phyloP scores from a whole-genome alignment of 2,797 vertebrate genomes.

The Tauraco hartlaubi region DNA sequence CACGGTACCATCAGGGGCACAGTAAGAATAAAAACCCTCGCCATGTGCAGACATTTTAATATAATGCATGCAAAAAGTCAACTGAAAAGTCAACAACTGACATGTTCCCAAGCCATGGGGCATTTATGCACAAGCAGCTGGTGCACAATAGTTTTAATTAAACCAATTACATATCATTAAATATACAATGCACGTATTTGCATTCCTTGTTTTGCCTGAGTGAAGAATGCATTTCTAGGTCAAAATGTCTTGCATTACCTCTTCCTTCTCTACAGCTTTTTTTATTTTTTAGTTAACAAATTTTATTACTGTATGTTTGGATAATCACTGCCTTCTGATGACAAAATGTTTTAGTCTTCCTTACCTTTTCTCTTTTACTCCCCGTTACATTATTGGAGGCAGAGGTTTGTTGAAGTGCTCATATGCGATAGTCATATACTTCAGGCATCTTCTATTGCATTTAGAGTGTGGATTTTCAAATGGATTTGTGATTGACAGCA shows the following conservation, averaged over 20 bases:
- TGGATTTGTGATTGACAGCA: neutral
- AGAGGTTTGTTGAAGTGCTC: neutral
- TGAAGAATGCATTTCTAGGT: neutral
- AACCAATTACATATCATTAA: neutral
- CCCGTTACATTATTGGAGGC: neutral
- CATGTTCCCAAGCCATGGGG: neutral
- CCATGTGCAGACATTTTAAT: neutral
- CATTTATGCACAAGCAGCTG: neutral
- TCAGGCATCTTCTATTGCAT: neutral
- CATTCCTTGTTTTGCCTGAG: neutral
- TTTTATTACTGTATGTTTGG: neutral
- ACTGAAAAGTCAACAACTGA: neutral
- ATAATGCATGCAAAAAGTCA: neutral
- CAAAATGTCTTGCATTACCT: neutral
- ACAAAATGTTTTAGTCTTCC: neutral
- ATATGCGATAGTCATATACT: neutral
- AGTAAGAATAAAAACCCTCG: neutral
- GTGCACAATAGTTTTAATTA: neutral
- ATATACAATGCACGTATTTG: neutral
- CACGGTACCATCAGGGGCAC: neutral
- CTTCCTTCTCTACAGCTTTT: neutral
- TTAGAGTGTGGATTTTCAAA: neutral
- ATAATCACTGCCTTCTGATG: neutral
- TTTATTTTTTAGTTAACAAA: neutral
- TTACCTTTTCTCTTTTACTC: neutral